phyloP scores from a whole-genome alignment of 92 coral and sea anemone species.

The Parazoanthus darwini region DNA sequence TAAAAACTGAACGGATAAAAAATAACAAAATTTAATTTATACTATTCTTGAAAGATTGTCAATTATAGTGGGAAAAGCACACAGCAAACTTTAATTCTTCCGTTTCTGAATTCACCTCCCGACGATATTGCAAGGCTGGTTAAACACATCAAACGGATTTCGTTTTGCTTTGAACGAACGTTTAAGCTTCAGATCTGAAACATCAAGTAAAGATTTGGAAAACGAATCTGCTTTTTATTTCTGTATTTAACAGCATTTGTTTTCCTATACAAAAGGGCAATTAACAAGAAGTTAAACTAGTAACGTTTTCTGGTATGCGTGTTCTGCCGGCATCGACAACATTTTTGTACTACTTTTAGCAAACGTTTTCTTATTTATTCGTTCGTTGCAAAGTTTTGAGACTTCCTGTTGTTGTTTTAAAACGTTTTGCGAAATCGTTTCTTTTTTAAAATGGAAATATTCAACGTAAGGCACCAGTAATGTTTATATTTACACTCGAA shows the following conservation, averaged over 20 bases:
- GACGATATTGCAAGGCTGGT: background rate
- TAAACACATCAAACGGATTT: background rate
- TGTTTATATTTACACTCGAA: constrained; percentile 20
- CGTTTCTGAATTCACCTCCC: background rate
- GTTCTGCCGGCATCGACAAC: background rate
- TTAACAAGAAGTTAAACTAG: background rate
- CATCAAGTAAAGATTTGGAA: background rate
- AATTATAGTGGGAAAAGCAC: background rate
- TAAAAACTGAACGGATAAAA: background rate
- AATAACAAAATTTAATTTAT: too few species aligned
- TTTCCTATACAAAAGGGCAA: background rate
- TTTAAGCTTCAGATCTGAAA: too few species aligned
- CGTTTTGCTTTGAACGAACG: background rate
- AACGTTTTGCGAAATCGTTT: background rate
- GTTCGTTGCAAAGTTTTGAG: background rate
- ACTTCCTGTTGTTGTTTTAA: background rate
- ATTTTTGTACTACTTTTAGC: background rate
- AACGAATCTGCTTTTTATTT: background rate
- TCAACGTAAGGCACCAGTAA: constrained; percentile 23
- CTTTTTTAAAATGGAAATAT: background rate
- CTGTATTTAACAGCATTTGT: background rate
- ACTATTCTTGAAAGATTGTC: background rate
- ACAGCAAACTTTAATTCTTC: background rate
- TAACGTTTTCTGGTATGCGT: background rate
- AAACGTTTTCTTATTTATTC: background rate